Evolutionary conservation across 2,113 vertebrate genomes (phyloP).

Genomic region (Microtus montanus): DNA sequence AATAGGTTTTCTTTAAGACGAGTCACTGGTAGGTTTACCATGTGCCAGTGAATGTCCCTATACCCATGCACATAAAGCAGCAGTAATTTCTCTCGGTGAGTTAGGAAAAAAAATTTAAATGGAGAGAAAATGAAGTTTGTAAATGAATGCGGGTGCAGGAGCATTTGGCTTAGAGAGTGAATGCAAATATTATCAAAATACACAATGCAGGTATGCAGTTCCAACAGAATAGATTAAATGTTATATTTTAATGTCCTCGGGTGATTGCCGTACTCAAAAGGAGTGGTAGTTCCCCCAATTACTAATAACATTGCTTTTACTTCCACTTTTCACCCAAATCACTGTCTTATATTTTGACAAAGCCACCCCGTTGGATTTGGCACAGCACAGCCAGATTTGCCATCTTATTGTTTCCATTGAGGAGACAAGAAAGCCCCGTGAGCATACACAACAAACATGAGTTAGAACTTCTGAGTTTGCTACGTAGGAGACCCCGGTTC

Average conservation of each 20-base stretch:
- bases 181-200: background rate
- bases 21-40: background rate
- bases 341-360: background rate
- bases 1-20: background rate
- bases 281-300: rapidly evolving
- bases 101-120: background rate
- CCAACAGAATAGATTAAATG: background rate
- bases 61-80: too few relatives aligned
- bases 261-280: background rate
- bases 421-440: background rate
- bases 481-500: rapidly evolving
- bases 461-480: too few relatives aligned
- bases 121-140: background rate
- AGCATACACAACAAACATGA: too few relatives aligned
- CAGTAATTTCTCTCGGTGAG: background rate
- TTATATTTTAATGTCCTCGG: background rate
- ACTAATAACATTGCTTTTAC: too few relatives aligned
- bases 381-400: background rate
- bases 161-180: background rate
- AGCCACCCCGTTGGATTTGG: too few relatives aligned
- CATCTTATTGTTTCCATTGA: background rate
- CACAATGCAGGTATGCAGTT: background rate
- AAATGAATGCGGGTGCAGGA: background rate
- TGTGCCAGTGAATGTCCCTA: too few relatives aligned
- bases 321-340: background rate